Base-by-base conservation (phyloP, 2,888 invertebrate genomes). In the Pyrgus malvae region DNA sequence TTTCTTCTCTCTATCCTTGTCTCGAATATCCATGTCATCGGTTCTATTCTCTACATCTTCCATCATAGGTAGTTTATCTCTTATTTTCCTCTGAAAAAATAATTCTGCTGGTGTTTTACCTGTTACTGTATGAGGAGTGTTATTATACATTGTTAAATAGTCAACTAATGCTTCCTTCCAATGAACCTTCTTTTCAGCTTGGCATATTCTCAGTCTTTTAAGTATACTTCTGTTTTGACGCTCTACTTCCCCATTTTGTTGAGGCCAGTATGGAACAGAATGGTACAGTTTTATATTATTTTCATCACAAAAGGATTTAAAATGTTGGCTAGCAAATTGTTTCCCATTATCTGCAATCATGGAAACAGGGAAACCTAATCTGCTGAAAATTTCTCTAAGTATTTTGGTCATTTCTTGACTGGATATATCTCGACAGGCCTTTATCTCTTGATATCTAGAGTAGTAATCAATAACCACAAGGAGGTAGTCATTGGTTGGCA, bases 61-160 rank as follows among this genome's bases (percentile, higher is more conserved):
- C 1, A 19, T 38, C 38, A 38, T 38, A 8, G 38, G 38, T n/a
- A 38, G 1, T 19, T 38, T 38, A 51, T 55, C 44, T 45, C 38
- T 17, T 19, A 38, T 11, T 38, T 38, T 9, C 19, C 38, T 38
- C 3, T 19, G 17, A 21, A 38, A 38, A 11, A 38, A 38, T 5
- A 38, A 11, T 19, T 38, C 38, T 38, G 38, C 38, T 5, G 38
- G 38, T n/a, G 17, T 38, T 21, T 38, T 38, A 0, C 38, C 38
- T 1, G 38, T 38, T 6, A 33, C 33, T 33, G 33, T 9, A 6
- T 33, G 33, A 14, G 33, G 33, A 14, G 33, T 33, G 14, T 14
- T 33, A 33, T 33, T 33, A 8, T 33, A 33, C 33, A 33, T 33
- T 14, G 14, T 8, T 3, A 33, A 33, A 14, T 33, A 33, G 12